Base-by-base conservation (phyloP, 1,140 invertebrate genomes). In the Tetranychus cinnabarinus region DNA sequence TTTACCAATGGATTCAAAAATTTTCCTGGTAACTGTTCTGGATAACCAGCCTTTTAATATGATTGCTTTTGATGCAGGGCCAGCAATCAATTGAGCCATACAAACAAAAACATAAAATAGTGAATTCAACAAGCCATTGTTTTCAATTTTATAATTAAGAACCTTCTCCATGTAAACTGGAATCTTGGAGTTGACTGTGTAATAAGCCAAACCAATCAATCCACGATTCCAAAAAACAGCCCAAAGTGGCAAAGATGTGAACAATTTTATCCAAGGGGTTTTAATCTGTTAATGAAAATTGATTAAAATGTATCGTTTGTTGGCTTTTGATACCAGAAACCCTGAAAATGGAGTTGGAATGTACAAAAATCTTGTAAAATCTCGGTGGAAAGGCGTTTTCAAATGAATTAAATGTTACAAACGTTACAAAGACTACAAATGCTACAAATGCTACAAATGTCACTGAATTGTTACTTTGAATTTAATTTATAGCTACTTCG, bases 181-280 rank as follows among this genome's bases (percentile, higher is more conserved):
- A 31, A 65, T 60, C 47, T 65, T 64, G 2, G 31, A 55, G 5
- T 47, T 55, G 33, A 65, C 34, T 33, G 58, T 61, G 33, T 57
- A 52, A 55, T 59, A 65, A 15, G 42, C 59, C 1, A 77, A 77
- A 66, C 77, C 76, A 65, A 76, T 74, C 47, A 71, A 70, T 67
- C 77, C 76, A 64, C 78, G 75, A 6, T 72, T 73, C 15, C 71
- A 65, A 55, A 75, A 71, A 56, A 75, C 71, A 3, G 75, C 75
- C 73, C 72, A 75, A 2, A 77, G 73, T 8, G 76, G 70, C 12
- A 67, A 62, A 23, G 76, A 76, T 7, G 66, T 73, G 2, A 78
- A 63, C 42, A 77, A 74, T 13, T 65, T 55, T 7, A 65, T 63
- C 75, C 74, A 52, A 6, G 39, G 39, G 39, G 39, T 42, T 42